Evolutionary conservation across 2,797 vertebrate genomes (phyloP).

Genomic region (Danio kyathit): DNA sequence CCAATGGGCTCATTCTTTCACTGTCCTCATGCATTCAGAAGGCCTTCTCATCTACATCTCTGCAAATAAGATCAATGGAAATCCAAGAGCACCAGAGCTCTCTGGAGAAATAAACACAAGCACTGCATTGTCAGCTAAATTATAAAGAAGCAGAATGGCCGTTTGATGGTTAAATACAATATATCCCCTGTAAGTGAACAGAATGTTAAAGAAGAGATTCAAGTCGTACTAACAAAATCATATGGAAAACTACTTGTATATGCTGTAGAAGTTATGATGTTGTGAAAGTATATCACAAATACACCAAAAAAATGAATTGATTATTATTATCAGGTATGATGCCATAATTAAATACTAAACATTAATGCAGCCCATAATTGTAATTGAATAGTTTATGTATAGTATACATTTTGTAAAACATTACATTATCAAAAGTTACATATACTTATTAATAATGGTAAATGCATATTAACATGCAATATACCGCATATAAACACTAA

Average conservation of each 20-base stretch:
- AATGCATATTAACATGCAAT: too few species aligned
- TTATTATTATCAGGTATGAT: not conserved
- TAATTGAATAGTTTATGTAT: not conserved
- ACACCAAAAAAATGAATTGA: not conserved
- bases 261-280: not conserved
- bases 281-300: not conserved
- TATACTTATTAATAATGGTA: too few species aligned
- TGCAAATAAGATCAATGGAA: constrained; percentile 41
- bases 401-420: not conserved
- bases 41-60: constrained; percentile 29
- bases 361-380: not conserved
- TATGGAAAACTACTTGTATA: not conserved
- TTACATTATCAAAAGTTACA: too few species aligned
- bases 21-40: constrained; percentile 30
- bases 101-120: constrained; percentile 47
- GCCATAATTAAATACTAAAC: not conserved
- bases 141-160: constrained; percentile 14
- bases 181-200: constrained; percentile 7
- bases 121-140: constrained; percentile 26
- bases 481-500: too few species aligned
- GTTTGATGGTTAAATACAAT: constrained; percentile 22
- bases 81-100: constrained; percentile 17
- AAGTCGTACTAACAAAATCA: not conserved
- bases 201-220: not conserved
- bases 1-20: constrained; percentile 37